These are phyloP conservation scores for Chondrosia reniformis DNA, from an alignment of 37 sponge, comb jelly and placozoan genomes.

Conservation along the genomic window DNA sequence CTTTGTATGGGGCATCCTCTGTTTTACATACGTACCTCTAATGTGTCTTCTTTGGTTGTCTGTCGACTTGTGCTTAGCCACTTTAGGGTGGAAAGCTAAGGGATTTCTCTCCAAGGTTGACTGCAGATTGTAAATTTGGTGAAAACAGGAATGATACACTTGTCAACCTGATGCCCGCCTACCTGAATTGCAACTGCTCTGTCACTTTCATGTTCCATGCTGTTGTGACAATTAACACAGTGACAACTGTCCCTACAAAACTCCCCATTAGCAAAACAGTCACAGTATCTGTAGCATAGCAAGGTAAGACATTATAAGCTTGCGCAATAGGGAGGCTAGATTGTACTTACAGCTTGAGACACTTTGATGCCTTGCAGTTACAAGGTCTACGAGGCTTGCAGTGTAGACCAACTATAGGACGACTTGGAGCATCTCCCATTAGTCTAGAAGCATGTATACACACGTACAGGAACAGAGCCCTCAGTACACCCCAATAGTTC, in stretches of 20 bases:
- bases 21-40: constrained; percentile 41
- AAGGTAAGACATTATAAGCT: neutral
- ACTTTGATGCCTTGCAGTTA: constrained; percentile 93
- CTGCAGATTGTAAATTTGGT: constrained; percentile 34
- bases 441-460: too few species aligned
- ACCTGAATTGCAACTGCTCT: constrained; percentile 87
- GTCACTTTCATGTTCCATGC: constrained; percentile 79
- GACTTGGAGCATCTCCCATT: too few species aligned
- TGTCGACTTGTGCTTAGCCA: constrained; percentile 69
- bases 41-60: constrained; percentile 72
- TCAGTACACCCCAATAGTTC: too few species aligned
- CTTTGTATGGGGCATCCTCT: neutral
- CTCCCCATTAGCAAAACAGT: constrained; percentile 99
- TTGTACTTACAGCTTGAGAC: constrained; percentile 85
- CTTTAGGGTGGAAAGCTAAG: constrained; percentile 95
- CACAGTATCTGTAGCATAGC: constrained; percentile 71
- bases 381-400: constrained; percentile 90
- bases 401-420: constrained; percentile 4
- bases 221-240: constrained; percentile 93
- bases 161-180: neutral
- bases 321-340: neutral
- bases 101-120: constrained; percentile 90
- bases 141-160: neutral
- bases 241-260: constrained; percentile 88
- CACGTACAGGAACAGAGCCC: too few species aligned